Percentiles rank a stretch among this genome's conserved stretches.
Evolutionary conservation across 2,888 invertebrate genomes (phyloP).

Genomic region (Brachypterus glaber): DNA sequence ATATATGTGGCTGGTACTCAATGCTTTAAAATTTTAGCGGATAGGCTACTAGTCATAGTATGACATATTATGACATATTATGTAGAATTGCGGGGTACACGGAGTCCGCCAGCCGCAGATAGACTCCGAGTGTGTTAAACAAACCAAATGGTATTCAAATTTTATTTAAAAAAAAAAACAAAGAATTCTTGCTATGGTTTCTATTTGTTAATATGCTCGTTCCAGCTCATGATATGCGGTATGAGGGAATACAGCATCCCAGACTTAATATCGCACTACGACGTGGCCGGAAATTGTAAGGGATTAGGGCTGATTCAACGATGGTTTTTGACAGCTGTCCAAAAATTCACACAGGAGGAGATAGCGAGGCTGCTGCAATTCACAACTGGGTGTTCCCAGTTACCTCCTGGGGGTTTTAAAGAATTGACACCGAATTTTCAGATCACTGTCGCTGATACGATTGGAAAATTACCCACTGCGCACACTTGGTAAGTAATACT

Average conservation of each 20-base stretch:
- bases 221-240: slow-evolving; percentile 80
- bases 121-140: too few species aligned
- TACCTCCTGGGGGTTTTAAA: slow-evolving; percentile 82
- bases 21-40: too few species aligned
- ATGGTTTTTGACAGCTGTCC: slow-evolving; percentile 87
- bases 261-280: slow-evolving; percentile 83
- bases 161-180: too few species aligned
- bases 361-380: slow-evolving; percentile 88
- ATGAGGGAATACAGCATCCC: slow-evolving; percentile 85
- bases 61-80: too few species aligned
- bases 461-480: slow-evolving; percentile 85
- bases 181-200: too few species aligned
- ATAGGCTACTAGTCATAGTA: too few species aligned
- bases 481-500: slow-evolving; percentile 82
- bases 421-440: slow-evolving; percentile 88
- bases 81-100: too few species aligned
- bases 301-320: slow-evolving; percentile 78
- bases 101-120: too few species aligned
- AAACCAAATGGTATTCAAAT: too few species aligned
- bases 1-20: too few species aligned
- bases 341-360: slow-evolving; percentile 83
- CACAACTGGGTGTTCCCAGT: slow-evolving; percentile 85
- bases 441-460: slow-evolving; percentile 80
- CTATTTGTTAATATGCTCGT: slow-evolving; percentile 32
- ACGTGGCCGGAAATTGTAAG: slow-evolving; percentile 68